Evolutionary conservation across 2,113 vertebrate species (phyloP).

Genomic region (Corapipo altera): DNA sequence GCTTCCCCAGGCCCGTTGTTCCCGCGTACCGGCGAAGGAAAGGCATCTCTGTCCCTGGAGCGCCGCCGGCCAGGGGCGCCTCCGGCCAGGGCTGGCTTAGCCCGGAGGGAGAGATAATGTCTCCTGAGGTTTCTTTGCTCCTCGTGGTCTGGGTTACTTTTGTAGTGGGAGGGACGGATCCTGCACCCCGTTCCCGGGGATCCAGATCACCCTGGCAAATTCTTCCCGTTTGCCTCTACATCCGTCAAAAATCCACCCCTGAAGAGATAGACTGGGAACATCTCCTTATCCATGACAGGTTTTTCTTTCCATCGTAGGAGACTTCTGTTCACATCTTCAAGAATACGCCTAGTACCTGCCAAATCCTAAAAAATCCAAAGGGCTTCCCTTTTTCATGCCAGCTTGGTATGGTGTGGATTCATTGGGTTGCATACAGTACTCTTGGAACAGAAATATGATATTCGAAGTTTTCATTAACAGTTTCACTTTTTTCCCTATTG

Average conservation of each 20-base stretch:
- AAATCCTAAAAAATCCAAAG: not conserved
- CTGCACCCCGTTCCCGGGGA: not conserved
- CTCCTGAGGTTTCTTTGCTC: not conserved
- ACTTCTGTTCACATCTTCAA: not conserved
- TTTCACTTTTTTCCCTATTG: not conserved
- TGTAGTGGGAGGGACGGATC: not conserved
- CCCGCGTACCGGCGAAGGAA: fast-evolving
- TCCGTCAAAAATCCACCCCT: not conserved
- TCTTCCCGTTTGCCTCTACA: not conserved
- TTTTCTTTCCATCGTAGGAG: not conserved
- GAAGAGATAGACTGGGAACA: not conserved
- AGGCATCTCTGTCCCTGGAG: not conserved
- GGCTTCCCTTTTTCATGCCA: not conserved
- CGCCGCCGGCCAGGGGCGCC: fast-evolving
- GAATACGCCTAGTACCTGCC: not conserved
- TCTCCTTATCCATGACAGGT: not conserved
- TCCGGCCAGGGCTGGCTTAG: not conserved
- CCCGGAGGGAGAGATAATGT: not conserved
- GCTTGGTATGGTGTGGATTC: fast-evolving
- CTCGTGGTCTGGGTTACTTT: not conserved
- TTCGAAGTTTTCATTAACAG: not conserved
- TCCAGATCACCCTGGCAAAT: not conserved
- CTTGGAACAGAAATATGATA: not conserved
- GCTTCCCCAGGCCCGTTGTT: not conserved
- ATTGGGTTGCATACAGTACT: not conserved